Evolutionary conservation across 1,140 invertebrate genomes (phyloP).

Genomic region (Brachionus plicatilis): DNA sequence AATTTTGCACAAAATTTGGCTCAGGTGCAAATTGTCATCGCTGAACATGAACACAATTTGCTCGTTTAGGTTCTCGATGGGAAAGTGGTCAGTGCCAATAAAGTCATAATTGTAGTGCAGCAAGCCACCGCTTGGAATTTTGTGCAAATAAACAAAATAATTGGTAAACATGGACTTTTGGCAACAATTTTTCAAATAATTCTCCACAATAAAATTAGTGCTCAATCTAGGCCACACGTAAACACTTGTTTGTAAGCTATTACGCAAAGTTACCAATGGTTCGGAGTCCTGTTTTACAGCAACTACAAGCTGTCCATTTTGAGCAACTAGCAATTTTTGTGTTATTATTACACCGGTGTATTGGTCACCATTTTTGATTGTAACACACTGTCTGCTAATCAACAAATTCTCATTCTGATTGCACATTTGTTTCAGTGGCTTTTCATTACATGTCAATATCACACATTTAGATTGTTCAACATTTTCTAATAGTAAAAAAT

Average conservation of each 20-base stretch:
- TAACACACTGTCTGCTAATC: constrained; percentile 15
- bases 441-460: constrained; percentile 2
- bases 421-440: constrained; percentile 20
- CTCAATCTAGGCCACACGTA: constrained; percentile 29
- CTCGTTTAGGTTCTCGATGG: constrained; percentile 30
- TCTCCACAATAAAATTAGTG: constrained; percentile 30
- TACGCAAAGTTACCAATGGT: background rate
- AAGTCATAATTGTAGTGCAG: constrained; percentile 31
- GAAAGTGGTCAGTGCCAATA: constrained; percentile 26
- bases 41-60: constrained; percentile 37
- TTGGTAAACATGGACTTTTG: constrained; percentile 3
- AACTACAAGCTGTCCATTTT: constrained; percentile 4
- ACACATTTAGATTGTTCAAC: constrained; percentile 10
- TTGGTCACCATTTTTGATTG: background rate
- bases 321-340: constrained; percentile 7
- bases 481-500: constrained; percentile 1
- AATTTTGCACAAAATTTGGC: constrained; percentile 21
- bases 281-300: background rate
- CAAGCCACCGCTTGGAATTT: background rate
- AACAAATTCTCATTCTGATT: constrained; percentile 8
- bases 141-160: background rate
- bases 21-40: background rate
- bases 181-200: constrained; percentile 28
- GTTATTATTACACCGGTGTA: background rate
- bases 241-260: background rate